phyloP scores from a whole-genome alignment of 2,888 invertebrate species.

The Rosalia funebris region DNA sequence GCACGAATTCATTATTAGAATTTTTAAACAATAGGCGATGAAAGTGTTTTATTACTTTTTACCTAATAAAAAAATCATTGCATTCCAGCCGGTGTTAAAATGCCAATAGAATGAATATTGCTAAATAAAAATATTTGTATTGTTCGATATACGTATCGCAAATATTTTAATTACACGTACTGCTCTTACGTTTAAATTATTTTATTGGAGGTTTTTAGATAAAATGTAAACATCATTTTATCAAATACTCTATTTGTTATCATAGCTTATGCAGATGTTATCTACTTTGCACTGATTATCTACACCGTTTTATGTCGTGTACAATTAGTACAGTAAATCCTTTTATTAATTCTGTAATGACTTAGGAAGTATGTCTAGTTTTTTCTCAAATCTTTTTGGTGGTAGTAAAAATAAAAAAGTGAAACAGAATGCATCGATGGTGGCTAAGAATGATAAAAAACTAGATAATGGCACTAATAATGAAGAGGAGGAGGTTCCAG shows the following conservation, averaged over 20 bases:
- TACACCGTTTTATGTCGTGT: constrained; percentile 8
- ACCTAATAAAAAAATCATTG: too few species aligned
- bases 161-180: constrained; percentile 12
- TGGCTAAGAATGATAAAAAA: constrained; percentile 24
- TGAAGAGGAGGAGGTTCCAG: constrained; percentile 32
- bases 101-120: not conserved
- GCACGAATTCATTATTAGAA: too few species aligned
- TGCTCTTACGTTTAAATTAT: constrained; percentile 15
- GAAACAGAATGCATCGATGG: constrained; percentile 3
- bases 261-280: constrained; percentile 23
- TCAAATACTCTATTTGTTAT: constrained; percentile 15
- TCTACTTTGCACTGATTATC: constrained; percentile 23
- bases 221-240: constrained; percentile 20
- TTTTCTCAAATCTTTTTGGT: constrained; percentile 44
- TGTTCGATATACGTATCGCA: constrained; percentile 3
- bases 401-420: constrained; percentile 35
- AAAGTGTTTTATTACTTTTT: too few species aligned
- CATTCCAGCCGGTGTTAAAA: not conserved
- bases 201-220: constrained; percentile 18
- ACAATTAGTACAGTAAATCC: constrained; percentile 3
- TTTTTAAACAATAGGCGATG: too few species aligned
- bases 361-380: constrained; percentile 40
- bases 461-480: constrained; percentile 16
- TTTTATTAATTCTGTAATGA: constrained; percentile 18
- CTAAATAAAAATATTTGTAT: not conserved